Evolutionary conservation across 1,140 invertebrate species (phyloP), one percentile per base, ranked within the genome.

Genomic region (Lepidurus arcticus): DNA sequence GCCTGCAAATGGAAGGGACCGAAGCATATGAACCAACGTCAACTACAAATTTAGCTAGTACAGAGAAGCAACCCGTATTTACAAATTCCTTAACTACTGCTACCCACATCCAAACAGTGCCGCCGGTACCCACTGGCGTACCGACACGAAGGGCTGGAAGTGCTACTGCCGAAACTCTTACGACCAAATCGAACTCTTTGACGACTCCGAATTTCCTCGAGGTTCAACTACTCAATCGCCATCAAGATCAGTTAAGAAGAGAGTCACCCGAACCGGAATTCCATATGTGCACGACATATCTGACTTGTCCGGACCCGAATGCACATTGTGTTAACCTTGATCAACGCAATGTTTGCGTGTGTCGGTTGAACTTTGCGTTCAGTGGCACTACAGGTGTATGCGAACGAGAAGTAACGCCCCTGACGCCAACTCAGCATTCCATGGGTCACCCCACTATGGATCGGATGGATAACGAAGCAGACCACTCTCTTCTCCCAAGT

Each of bases 291-390:
- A 34, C 65, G 42, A 76, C 76, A 9, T 76, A 43, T 43, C 6
- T 65, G 8, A 47, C 42, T 26, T 76, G 76, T n/a, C 44, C 65
- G n/a, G 76, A 76, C 53, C 76, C 76, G 11, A 76, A 76, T 10
- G 76, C 76, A 34, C 76, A 76, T 26, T 76, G 76, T 65, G 76
- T 76, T 11, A 76, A 76, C 42, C n/a, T 47, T 9, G 44, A 42
- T 9, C 44, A 65, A 8, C 43, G n/a, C 44, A 76, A 76, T 24
- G 42, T 65, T 13, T 76, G 76, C 44, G 44, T 34, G 44, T 76
- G 76, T 47, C 76, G 76, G 4, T 53, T 47, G 44, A 26, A 65
- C 26, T 76, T 65, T 24, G n/a, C 16, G 21, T 16, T 65, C 53
- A 65, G 21, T 16, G 6, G 9, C 16, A 7, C 6, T 21, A n/a